Evolutionary conservation across 2,113 vertebrate genomes (phyloP), one percentile per base, ranked within the genome.

Genomic region (Phalacrocorax brasilianus): DNA sequence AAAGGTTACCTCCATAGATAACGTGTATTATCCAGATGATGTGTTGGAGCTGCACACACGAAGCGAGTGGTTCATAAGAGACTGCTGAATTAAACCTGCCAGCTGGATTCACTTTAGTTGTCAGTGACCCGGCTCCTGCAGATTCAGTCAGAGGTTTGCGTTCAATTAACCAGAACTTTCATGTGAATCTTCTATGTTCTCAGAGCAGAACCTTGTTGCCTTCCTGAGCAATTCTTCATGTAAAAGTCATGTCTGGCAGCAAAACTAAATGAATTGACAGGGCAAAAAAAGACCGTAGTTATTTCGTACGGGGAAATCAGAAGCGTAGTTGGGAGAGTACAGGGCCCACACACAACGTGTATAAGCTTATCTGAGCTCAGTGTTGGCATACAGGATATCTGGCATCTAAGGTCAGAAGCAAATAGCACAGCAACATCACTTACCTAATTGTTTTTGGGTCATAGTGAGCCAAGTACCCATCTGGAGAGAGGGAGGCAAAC

Each of bases 121-220:
- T 92, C 93, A 86, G 59, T 84, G 86, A 92, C 93, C 88, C 75
- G 93, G 68, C 30, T 88, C 79, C 67, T 91, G 78, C 42, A 94
- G 85, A 91, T 94, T 94, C 88, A 96, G 59, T 97, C 93, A 96
- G 68, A 74, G 65, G 35, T 88, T 95, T 93, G 74, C 42, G 72
- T 88, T 94, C 92, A 94, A 78, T 96, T 94, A 95, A 86, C 56
- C 59, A 94, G 38, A 80, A 96, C 79, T 88, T 96, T 72, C 21
- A 49, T 52, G 61, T 72, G 85, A 83, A 74, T 81, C 21, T 91
- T 72, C 33, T 47, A 44, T 47, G 55, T 85, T 85, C 63, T 94
- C 18, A 17, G 72, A 80, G 76, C 50, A 90, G n/a, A 91, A 77
- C 50, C 67, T 90, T 82, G 62, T 35, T 86, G 42, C 20, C n/a